Evolutionary conservation across 2,888 invertebrate genomes (phyloP).

Genomic region (Eugnorisma glareosa): DNA sequence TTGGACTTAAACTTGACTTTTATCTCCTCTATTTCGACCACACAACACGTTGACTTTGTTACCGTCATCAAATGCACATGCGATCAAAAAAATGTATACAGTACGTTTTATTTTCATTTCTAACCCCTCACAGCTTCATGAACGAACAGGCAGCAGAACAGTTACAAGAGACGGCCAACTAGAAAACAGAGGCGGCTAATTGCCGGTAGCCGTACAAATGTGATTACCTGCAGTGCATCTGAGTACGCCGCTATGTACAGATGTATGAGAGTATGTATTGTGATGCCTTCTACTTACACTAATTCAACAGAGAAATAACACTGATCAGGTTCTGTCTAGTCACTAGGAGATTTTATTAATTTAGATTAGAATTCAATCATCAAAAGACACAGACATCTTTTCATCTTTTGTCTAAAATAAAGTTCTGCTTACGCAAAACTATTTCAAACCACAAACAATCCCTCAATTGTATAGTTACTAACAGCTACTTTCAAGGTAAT

Average conservation of each 20-base stretch:
- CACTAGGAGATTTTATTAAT: constrained; percentile 5
- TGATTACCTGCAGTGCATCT: constrained; percentile 62
- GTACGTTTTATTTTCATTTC: constrained; percentile 10
- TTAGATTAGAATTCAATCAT: neutral
- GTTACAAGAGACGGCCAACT: constrained; percentile 61
- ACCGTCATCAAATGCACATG: neutral
- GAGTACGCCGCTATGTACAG: constrained; percentile 36
- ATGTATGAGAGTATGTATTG: constrained; percentile 37
- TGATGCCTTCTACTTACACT: constrained; percentile 25
- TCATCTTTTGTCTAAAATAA: neutral
- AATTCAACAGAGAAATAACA: constrained; percentile 27
- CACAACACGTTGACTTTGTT: neutral
- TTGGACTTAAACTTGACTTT: constrained; percentile 8
- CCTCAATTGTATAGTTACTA: constrained; percentile 13
- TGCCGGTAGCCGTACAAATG: constrained; percentile 82
- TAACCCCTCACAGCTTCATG: constrained; percentile 36
- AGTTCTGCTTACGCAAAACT: constrained; percentile 2
- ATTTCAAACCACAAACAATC: constrained; percentile 13
- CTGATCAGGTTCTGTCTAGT: constrained; percentile 12
- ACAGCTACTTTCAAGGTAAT: constrained; percentile 7
- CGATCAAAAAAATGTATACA: neutral
- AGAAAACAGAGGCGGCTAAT: constrained; percentile 78
- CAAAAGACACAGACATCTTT: neutral
- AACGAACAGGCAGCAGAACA: constrained; percentile 36
- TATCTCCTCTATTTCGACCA: neutral